Evolutionary conservation across 2,888 invertebrate species (phyloP), one percentile per base, ranked within the genome.

Genomic region (Drosophila koepferae): DNA sequence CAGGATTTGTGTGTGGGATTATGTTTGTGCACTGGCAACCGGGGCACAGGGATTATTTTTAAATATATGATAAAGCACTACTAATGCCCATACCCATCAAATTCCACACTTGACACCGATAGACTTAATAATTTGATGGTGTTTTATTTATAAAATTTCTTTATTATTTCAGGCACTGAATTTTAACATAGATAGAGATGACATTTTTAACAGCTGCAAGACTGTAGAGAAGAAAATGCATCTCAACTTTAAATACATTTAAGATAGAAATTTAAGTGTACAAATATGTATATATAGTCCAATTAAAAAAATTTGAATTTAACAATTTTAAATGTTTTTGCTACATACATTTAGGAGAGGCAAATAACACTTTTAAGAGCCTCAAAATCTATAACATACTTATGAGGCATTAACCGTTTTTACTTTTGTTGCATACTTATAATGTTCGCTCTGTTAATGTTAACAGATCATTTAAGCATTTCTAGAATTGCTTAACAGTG

Each of bases 1-100:
- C 44, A 64, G 82, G 65, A 87, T 79, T 89, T 79, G 61, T 61
- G 41, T 12, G 20, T 63, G 34, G 78, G 65, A 89, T 87, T 84
- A 89, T 63, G 80, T 62, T 64, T 58, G 69, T 46, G 59, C 55
- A 34, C 40, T 20, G 53, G 12, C 9, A 16, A 48, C 16, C 40
- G 49, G 40, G 16, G 53, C 38, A 64, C n/a, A 12, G 48, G 66
- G 34, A 58, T 69, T 66, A 63, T 64, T 67, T 63, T 20, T 18
- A 23, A 41, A 51, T 44, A 58, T 41, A 48, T 51, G 60, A 61
- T 49, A 67, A 49, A 59, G 43, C 40, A 34, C 18, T 51, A 28
- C n/a, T 60, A 68, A 72, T 66, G 23, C 64, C 78, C 36, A 40
- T 16, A 40, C 34, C 34, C 44, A 55, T 56, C 34, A 23, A 38